These are phyloP conservation scores for Drosophila tripunctata DNA, from an alignment of 2,888 invertebrate genomes.

Conservation along the genomic window DNA sequence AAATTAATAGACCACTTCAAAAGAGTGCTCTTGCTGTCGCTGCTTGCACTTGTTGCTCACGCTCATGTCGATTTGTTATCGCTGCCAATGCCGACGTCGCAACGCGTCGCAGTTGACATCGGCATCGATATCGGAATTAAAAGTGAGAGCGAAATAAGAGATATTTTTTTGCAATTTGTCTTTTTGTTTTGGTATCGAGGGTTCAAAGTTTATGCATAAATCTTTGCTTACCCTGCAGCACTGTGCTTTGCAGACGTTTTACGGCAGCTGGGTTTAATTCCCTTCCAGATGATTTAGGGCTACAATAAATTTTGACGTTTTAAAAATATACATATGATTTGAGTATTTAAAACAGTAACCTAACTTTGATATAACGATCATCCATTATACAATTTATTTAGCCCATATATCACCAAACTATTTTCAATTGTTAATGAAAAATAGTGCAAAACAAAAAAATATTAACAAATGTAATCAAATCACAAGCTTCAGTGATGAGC, in stretches of 20 bases:
- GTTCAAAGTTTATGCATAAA: slow-evolving; percentile 26
- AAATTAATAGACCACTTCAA: slow-evolving; percentile 8
- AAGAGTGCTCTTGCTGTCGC: slow-evolving; percentile 1
- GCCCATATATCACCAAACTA: too few relatives aligned
- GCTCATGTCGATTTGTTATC: slow-evolving; percentile 20
- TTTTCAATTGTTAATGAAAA: too few relatives aligned
- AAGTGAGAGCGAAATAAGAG: slow-evolving; percentile 31
- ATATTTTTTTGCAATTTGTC: slow-evolving; percentile 4
- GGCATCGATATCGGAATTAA: slow-evolving; percentile 21
- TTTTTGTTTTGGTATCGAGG: slow-evolving; percentile 27
- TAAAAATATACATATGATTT: slow-evolving; percentile 1
- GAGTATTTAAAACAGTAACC: too few relatives aligned
- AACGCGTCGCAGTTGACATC: background rate
- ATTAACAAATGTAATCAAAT: too few relatives aligned
- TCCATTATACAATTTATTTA: too few relatives aligned
- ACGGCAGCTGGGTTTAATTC: background rate
- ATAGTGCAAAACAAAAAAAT: too few relatives aligned
- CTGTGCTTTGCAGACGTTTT: background rate
- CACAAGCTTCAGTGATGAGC: too few relatives aligned
- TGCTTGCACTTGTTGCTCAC: slow-evolving; percentile 2
- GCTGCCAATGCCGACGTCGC: slow-evolving; percentile 9
- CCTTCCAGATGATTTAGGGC: background rate
- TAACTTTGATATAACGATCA: too few relatives aligned
- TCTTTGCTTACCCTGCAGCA: slow-evolving; percentile 32
- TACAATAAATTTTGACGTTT: slow-evolving; percentile 9